Base-by-base conservation (phyloP, 1,140 invertebrate genomes). In the Bombus pyrosoma region DNA sequence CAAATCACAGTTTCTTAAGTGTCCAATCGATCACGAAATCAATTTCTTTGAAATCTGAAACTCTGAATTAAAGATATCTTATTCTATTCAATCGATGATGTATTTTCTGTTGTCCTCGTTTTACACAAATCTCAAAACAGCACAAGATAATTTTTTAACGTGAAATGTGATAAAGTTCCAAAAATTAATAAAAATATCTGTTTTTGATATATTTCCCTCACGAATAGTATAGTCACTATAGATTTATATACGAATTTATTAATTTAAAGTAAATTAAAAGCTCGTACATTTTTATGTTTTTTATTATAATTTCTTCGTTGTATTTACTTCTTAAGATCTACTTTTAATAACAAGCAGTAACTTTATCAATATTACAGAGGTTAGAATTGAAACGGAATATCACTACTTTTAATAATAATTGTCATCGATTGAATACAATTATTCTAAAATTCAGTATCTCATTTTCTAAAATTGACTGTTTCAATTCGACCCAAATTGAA, bases 41-140 rank as follows among this genome's bases (percentile, higher is more conserved):
- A 57, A 88, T 88, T 81, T 81, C 12, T 84, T 87, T 86, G 81
- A 87, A 88, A 87, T 77, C 87, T 91, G 80, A 66, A 89, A 76
- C 34, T 53, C 43, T 72, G 72, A 86, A 86, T 89, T 71, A 64
- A 64, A 83, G 62, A 77, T 59, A 37, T 39, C 6, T 64, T 25
- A 34, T 85, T 64, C 8, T 41, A 39, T 77, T 53, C 25, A 75
- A 81, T 47, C 78, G 34, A 81, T 74, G 18, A 74, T 78, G 47
- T 39, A 25, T 32, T 43, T 77, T 43, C 1, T n/a, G 15, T 32
- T 68, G 5, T 18, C 6, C 66, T 15, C 28, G 3, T 79, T 89
- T 64, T 69, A 75, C 37, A 41, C 34, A 18, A 15, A n/a, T 59
- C 12, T 32, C 39, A 57, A 41, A 64, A 82, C 22, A 73, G 34